phyloP scores from a whole-genome alignment of 2,113 vertebrate genomes.

The Nannospalax galili region DNA sequence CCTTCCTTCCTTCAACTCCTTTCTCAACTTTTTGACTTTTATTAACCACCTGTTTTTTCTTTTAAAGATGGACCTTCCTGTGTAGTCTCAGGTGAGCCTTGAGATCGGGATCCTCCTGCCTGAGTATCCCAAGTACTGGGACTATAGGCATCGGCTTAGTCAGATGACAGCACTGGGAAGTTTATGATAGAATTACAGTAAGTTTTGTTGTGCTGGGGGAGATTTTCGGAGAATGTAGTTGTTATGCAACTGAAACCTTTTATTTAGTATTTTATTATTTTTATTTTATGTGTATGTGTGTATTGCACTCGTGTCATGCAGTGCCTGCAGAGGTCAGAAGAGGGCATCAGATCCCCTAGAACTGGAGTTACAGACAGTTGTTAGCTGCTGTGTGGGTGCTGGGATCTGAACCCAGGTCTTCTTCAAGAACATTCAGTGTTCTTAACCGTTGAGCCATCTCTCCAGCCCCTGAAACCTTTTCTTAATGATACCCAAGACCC shows the following conservation, averaged over 20 bases:
- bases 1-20: neutral
- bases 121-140: neutral
- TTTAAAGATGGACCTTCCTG: neutral
- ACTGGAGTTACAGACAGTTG: too few species aligned
- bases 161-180: neutral
- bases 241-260: neutral
- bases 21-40: neutral
- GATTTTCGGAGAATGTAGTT: neutral
- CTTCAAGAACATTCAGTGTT: too few species aligned
- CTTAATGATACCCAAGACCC: neutral
- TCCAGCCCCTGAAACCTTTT: slow-evolving; percentile 19
- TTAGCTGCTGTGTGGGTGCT: too few species aligned
- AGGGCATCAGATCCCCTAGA: too few species aligned
- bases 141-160: neutral
- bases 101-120: neutral
- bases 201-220: neutral
- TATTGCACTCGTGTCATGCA: too few species aligned
- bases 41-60: too few species aligned
- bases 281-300: too few species aligned
- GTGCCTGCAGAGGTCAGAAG: too few species aligned
- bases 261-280: too few species aligned
- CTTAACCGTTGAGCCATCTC: too few species aligned
- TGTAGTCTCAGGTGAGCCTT: neutral
- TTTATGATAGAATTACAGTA: slow-evolving; percentile 1
- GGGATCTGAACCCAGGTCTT: too few species aligned